A percentile compares a stretch with the other conserved stretches of the same genome.
phyloP scores from a whole-genome alignment of 2,888 invertebrate genomes.

The Ormyrus labotus region DNA sequence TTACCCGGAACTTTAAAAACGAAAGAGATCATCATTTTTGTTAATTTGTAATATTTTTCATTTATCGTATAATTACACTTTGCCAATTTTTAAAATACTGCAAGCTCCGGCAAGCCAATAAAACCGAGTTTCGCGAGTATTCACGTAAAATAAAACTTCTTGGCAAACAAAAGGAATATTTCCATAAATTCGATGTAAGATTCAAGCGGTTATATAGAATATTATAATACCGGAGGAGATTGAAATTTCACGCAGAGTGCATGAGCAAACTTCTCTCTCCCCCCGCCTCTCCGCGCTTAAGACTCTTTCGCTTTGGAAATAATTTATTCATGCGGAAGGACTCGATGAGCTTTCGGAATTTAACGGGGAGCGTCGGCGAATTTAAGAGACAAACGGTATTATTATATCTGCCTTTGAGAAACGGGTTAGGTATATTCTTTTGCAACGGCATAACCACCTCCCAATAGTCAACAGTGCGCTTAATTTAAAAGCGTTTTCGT shows the following conservation, averaged over 20 bases:
- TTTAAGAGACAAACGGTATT: neutral
- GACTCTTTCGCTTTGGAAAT: constrained; percentile 2
- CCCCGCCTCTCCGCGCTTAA: neutral
- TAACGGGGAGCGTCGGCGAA: neutral
- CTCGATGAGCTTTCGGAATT: constrained; percentile 5
- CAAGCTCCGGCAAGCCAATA: too few species aligned
- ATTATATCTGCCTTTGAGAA: neutral
- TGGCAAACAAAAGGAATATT: too few species aligned
- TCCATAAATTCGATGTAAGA: too few species aligned
- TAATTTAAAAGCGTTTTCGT: neutral
- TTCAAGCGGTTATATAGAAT: neutral
- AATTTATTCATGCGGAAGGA: constrained; percentile 26
- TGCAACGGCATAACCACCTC: neutral
- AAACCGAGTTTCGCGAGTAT: too few species aligned
- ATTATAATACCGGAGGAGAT: neutral
- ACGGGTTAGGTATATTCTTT: neutral
- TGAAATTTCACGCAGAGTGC: neutral
- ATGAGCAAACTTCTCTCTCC: neutral
- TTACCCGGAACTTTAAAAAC: too few species aligned
- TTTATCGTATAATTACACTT: too few species aligned
- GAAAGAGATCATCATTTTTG: too few species aligned
- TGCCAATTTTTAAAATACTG: too few species aligned
- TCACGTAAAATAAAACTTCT: too few species aligned
- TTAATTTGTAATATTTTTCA: too few species aligned
- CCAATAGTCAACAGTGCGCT: neutral